Percentiles rank a stretch among this genome's conserved stretches.
phyloP scores from a whole-genome alignment of 2,113 vertebrate species.

The Haplochromis burtoni region DNA sequence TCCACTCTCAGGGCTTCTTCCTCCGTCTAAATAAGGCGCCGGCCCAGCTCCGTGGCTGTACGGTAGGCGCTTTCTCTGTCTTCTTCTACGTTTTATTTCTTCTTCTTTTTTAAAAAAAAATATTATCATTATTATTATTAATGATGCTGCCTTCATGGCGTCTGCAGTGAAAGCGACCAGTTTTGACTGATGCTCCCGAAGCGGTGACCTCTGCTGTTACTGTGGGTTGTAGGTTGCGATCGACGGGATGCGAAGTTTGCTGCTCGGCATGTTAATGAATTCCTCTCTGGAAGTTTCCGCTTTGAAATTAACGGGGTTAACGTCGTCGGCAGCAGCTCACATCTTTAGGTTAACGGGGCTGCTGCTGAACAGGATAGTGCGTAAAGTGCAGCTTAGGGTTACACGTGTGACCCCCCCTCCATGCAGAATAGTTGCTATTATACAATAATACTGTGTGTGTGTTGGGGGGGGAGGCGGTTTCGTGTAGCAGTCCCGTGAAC shows the following conservation, averaged over 20 bases:
- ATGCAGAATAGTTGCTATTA: neutral
- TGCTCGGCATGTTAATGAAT: neutral
- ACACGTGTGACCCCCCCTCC: neutral
- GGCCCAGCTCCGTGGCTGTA: neutral
- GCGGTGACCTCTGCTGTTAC: slow-evolving; percentile 4
- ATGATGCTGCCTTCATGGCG: neutral
- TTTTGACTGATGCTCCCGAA: slow-evolving; percentile 27
- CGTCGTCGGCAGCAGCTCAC: neutral
- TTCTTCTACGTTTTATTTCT: neutral
- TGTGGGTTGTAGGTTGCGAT: neutral
- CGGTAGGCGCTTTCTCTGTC: neutral
- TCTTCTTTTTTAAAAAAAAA: neutral
- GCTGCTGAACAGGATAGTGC: neutral
- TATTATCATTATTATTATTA: neutral
- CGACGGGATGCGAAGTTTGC: neutral
- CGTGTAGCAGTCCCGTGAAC: neutral
- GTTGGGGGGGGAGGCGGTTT: neutral
- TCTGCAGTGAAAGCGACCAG: neutral
- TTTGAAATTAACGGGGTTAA: neutral
- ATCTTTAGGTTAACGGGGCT: neutral
- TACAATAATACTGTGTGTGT: neutral
- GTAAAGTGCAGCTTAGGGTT: neutral
- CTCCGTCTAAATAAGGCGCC: neutral
- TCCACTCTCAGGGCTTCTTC: neutral
- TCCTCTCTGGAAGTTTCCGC: neutral